These are phyloP conservation scores for Rhizomys pruinosus DNA, from an alignment of 2,113 vertebrate genomes.

Conservation along the genomic window DNA sequence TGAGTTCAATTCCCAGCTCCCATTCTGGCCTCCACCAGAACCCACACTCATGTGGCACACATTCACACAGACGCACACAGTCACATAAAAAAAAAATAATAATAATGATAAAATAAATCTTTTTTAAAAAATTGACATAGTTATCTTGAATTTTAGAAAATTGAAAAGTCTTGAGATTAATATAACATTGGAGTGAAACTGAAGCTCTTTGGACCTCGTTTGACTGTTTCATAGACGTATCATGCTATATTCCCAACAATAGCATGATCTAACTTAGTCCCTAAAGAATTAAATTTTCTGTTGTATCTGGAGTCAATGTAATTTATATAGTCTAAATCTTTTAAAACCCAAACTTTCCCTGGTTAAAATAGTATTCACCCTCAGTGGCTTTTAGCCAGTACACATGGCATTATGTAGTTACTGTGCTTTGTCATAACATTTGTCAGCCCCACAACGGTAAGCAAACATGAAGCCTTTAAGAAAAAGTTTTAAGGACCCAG, in stretches of 20 bases:
- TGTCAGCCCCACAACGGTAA: not conserved
- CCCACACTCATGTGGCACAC: too few relatives aligned
- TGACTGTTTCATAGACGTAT: conserved; percentile 12
- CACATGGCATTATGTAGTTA: too few relatives aligned
- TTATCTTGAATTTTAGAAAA: conserved; percentile 7
- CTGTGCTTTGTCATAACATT: not conserved
- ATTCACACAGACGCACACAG: too few relatives aligned
- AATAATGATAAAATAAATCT: too few relatives aligned
- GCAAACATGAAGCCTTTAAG: too few relatives aligned
- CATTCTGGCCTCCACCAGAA: too few relatives aligned
- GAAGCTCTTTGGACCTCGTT: not conserved
- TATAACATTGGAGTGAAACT: conserved; percentile 14
- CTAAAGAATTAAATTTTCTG: conserved; percentile 5
- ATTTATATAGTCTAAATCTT: not conserved
- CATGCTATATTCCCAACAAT: not conserved
- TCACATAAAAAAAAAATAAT: too few relatives aligned
- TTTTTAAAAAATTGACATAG: too few relatives aligned
- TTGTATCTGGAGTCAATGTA: not conserved
- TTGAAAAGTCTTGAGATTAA: conserved; percentile 47
- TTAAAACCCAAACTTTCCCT: not conserved
- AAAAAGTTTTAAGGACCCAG: too few relatives aligned
- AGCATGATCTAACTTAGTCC: conserved; percentile 16
- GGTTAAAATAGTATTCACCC: not conserved
- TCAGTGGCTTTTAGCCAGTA: not conserved
- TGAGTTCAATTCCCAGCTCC: too few relatives aligned